Conservation (phyloP, 2,888 invertebrate species). For the Dendrolimus houi region DNA sequence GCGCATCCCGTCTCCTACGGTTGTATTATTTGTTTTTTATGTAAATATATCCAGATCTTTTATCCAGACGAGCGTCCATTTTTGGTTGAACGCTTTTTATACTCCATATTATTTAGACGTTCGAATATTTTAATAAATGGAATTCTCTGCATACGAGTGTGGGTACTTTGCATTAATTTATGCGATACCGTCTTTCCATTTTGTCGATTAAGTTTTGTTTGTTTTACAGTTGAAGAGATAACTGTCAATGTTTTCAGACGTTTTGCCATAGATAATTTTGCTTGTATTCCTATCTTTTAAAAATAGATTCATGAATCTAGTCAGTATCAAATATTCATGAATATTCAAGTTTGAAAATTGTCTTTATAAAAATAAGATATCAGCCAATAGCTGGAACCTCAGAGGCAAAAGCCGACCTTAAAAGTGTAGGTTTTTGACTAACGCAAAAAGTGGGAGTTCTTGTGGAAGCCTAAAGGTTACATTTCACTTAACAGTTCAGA, state of each 20-base stretch:
- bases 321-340: no score
- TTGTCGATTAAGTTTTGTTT: background rate
- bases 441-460: no score
- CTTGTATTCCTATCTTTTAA: no score
- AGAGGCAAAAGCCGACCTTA: no score
- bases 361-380: no score
- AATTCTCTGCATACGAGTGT: background rate
- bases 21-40: constrained; percentile 73
- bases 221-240: no score
- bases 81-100: constrained; percentile 12
- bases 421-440: no score
- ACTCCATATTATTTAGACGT: background rate
- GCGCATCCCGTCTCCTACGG: constrained; percentile 65
- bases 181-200: background rate
- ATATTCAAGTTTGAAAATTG: no score
- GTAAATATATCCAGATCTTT: constrained; percentile 67
- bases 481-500: no score
- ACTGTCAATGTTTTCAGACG: background rate
- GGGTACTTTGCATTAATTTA: background rate
- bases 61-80: constrained; percentile 61
- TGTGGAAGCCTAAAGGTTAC: no score
- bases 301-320: no score
- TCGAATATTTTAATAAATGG: background rate
- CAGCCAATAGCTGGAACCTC: no score
- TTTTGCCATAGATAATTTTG: constrained; percentile 8